Percentiles rank a stretch among this genome's conserved stretches.
phyloP scores from a whole-genome alignment of 2,797 vertebrate species.

The Chaetophractus vellerosus region DNA sequence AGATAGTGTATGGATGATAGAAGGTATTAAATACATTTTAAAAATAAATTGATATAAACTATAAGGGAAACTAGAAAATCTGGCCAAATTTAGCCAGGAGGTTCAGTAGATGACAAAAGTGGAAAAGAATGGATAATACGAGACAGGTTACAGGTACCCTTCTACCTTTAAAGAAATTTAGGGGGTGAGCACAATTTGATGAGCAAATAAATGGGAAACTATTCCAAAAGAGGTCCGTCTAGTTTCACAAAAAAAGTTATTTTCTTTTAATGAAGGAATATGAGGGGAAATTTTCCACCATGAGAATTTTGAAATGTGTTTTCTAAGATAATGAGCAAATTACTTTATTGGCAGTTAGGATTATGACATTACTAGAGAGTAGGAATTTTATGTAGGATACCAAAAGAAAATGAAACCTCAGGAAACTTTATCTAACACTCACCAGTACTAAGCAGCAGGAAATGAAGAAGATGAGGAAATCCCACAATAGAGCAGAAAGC shows the following conservation, averaged over 20 bases:
- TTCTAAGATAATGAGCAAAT: neutral
- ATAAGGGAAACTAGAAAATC: neutral
- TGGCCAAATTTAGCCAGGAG: neutral
- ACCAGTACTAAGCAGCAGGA: constrained; percentile 97
- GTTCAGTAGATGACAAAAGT: neutral
- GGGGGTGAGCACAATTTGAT: neutral
- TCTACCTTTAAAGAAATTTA: neutral
- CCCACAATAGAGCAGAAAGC: constrained; percentile 97
- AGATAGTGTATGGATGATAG: neutral
- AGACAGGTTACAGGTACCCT: neutral
- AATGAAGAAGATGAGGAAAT: constrained; percentile 95
- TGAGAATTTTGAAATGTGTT: neutral
- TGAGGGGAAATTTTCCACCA: neutral
- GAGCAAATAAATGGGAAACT: neutral
- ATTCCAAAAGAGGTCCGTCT: neutral
- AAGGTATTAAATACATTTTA: neutral
- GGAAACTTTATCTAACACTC: constrained; percentile 83
- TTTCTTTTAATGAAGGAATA: neutral
- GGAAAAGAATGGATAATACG: neutral
- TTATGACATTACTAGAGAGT: neutral
- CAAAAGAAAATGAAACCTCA: neutral
- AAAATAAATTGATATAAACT: neutral
- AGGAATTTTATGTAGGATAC: neutral
- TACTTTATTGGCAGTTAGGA: neutral
- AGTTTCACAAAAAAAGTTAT: neutral